A percentile compares a stretch with the other conserved stretches of the same genome.
Evolutionary conservation across 2,113 vertebrate species (phyloP).

Genomic region (Kryptolebias marmoratus): DNA sequence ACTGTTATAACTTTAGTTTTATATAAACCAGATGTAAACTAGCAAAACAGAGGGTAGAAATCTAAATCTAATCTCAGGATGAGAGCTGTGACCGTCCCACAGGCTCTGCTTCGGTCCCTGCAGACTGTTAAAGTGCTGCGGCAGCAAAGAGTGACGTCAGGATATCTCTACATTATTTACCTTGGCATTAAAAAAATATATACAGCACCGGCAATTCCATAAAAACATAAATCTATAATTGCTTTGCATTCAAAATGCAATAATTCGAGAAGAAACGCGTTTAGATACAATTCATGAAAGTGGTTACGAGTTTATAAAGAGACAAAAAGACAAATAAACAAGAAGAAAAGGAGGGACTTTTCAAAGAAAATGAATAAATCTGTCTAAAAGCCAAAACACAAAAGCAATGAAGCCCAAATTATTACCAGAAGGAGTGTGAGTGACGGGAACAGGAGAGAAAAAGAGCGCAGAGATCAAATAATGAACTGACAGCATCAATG

Average conservation of each 20-base stretch:
- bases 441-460: neutral
- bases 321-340: neutral
- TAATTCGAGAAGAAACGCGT: neutral
- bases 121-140: slow-evolving; percentile 6
- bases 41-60: neutral
- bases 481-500: slow-evolving; percentile 11
- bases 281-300: neutral
- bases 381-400: slow-evolving; percentile 19
- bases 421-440: slow-evolving; percentile 18
- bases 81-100: neutral
- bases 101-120: neutral
- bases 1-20: neutral
- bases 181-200: neutral
- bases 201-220: neutral
- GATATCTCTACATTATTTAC: slow-evolving; percentile 44
- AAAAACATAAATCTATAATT: neutral
- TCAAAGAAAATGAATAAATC: neutral
- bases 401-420: slow-evolving; percentile 20
- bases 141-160: slow-evolving; percentile 18
- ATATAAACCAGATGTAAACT: too few species aligned
- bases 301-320: neutral
- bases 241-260: neutral
- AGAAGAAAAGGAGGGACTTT: neutral
- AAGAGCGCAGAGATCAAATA: slow-evolving; percentile 5
- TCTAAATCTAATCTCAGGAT: neutral